A percentile compares a stretch with the other conserved stretches of the same genome.
Evolutionary conservation across 1,140 invertebrate genomes (phyloP).

Genomic region (Nasonia longicornis): DNA sequence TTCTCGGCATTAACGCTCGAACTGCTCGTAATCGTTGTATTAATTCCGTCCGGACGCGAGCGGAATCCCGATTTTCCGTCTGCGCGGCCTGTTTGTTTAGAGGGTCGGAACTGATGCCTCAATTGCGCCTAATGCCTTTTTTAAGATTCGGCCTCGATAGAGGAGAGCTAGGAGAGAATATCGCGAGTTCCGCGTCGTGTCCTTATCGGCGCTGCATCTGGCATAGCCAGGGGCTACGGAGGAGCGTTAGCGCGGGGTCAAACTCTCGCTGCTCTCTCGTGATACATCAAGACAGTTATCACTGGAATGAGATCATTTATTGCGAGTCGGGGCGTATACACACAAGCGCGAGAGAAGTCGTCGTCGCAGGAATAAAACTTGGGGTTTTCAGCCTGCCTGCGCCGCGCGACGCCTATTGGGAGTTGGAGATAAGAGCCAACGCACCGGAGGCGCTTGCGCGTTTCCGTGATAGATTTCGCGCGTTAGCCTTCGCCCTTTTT

Average conservation of each 20-base stretch:
- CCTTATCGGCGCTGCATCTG: constrained; percentile 7
- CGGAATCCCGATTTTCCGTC: too few relatives aligned
- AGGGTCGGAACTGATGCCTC: not conserved
- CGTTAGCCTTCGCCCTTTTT: not conserved
- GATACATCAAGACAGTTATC: constrained; percentile 66
- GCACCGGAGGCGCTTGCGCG: constrained; percentile 22
- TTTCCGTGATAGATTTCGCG: constrained; percentile 45
- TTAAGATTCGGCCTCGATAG: not conserved
- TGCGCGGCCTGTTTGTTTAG: not conserved
- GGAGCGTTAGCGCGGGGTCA: not conserved
- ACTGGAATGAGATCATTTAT: constrained; percentile 65
- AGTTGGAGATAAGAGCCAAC: constrained; percentile 59
- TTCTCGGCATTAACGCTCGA: not conserved
- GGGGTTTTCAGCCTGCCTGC: constrained; percentile 53
- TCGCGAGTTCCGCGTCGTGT: not conserved
- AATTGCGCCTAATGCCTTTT: not conserved
- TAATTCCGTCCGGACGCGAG: too few relatives aligned
- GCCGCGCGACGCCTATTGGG: constrained; percentile 54
- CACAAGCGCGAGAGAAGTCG: constrained; percentile 19
- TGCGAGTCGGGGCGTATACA: constrained; percentile 54
- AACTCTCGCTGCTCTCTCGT: constrained; percentile 31
- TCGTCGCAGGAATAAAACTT: constrained; percentile 36
- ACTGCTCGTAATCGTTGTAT: too few relatives aligned
- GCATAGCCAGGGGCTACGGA: not conserved
- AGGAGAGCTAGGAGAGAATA: not conserved